A percentile compares a stretch with the other conserved stretches of the same genome.
phyloP scores from a whole-genome alignment of 2,888 invertebrate species.

The Nasonia oneida region DNA sequence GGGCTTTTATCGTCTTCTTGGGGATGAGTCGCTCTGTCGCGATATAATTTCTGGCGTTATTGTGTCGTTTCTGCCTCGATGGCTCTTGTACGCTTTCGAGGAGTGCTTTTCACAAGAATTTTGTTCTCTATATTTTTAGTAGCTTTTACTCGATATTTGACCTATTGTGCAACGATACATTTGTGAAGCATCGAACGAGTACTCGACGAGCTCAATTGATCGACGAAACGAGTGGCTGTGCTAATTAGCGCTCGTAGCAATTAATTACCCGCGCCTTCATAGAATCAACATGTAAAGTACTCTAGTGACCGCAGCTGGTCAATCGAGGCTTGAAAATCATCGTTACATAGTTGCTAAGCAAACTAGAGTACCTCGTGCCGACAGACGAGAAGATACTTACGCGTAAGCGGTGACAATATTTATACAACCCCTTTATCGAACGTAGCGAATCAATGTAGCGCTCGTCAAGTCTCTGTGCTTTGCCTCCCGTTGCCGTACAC shows the following conservation, averaged over 20 bases:
- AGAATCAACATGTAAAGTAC: no score
- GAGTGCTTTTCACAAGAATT: not conserved
- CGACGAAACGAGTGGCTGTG: no score
- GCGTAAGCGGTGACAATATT: no score
- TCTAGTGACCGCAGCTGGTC: no score
- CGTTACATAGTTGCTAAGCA: slow-evolving; percentile 43
- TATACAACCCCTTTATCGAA: slow-evolving; percentile 24
- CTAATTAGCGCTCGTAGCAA: no score
- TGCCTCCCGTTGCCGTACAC: not conserved
- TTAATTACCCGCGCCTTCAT: no score
- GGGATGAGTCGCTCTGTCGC: not conserved
- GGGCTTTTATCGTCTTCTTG: not conserved
- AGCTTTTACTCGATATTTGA: no score
- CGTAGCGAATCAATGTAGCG: not conserved
- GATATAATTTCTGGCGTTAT: not conserved
- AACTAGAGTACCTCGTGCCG: not conserved
- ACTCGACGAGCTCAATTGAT: no score
- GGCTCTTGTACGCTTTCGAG: not conserved
- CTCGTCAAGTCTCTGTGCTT: not conserved
- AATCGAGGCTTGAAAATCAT: not conserved
- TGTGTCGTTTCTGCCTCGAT: not conserved
- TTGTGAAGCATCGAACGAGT: no score
- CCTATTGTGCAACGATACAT: no score
- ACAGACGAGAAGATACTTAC: no score
- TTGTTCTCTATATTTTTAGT: no score